Conservation (phyloP, 2,113 vertebrate species). For the Lucifuga dentata region DNA sequence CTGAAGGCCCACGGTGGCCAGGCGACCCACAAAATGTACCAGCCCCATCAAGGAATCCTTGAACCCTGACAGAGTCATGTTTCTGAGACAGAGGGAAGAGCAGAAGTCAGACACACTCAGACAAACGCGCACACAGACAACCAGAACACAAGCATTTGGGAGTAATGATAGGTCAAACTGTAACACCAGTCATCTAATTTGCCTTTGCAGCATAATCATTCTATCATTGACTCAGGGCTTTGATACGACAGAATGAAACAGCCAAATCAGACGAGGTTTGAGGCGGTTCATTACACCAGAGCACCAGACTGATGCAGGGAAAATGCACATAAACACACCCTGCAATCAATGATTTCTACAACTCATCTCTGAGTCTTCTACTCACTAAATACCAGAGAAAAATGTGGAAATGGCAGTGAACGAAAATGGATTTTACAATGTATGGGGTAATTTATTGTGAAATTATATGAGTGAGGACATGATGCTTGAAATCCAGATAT, state of each 20-base stretch:
- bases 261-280: conserved; percentile 26
- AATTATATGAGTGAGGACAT: background rate
- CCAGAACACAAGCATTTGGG: background rate
- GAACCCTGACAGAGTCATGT: conserved; percentile 85
- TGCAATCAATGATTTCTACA: conserved; percentile 14
- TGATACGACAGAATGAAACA: conserved; percentile 1
- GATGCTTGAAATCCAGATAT: conserved; percentile 9
- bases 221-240: conserved; percentile 30
- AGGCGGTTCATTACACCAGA: conserved; percentile 13
- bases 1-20: conserved; percentile 84
- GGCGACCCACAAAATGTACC: conserved; percentile 86
- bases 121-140: background rate
- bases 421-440: conserved; percentile 25
- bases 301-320: background rate
- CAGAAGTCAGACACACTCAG: conserved; percentile 19
- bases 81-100: conserved; percentile 78
- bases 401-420: conserved; percentile 23
- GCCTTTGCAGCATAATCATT: conserved; percentile 15
- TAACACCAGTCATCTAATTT: conserved; percentile 11
- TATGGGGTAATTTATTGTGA: conserved; percentile 13
- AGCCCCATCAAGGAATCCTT: conserved; percentile 85
- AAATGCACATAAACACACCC: conserved; percentile 1
- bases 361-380: background rate
- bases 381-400: conserved; percentile 19
- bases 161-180: background rate